Base-by-base conservation (phyloP, 2,113 vertebrate genomes). In the Sigmodon hispidus region DNA sequence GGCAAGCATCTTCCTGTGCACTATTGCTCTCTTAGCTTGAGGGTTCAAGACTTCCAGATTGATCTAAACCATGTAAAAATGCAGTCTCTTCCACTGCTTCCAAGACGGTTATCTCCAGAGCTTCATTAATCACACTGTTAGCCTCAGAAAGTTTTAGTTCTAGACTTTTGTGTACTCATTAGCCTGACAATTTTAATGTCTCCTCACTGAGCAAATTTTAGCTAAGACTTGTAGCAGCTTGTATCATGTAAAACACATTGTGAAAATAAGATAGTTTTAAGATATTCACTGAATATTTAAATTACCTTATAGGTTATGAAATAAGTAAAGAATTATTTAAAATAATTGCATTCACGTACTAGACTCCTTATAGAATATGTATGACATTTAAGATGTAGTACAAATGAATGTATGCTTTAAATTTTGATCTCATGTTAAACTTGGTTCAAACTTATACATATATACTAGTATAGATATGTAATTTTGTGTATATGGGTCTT, bases 61-160 rank as follows among this genome's bases (percentile, higher is more conserved):
- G n/a, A 75, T 70, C n/a, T 26, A 88, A 88, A 40, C 55, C 7
- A 5, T 3, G 36, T n/a, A 8, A 91, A 52, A 29, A 50, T 81
- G n/a, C 24, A 91, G 75, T 93, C 43, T 77, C 0, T 77, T 89
- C n/a, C 24, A 45, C 34, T 70, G 36, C 87, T 83, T 61, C 43
- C 55, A 59, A 40, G 80, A 43, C 43, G 80, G 80, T 43, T 48
- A 11, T 17, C n/a, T 83, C 86, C 55, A 63, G 40, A 34, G 40
- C 13, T 63, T 17, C 57, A 45, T 63, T 29, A 43, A 26, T 31
- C 83, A 87, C 45, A 45, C 9, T 10, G 15, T 61, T 87, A 45
- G 29, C 76, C 61, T 89, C 31, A 19, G 95, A 72, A 92, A 75
- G n/a, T 13, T 87, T 92, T 77, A 24, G 57, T 90, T 73, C 70